Evolutionary conservation across 2,797 vertebrate genomes (phyloP).

Genomic region (Taenioides sp.): DNA sequence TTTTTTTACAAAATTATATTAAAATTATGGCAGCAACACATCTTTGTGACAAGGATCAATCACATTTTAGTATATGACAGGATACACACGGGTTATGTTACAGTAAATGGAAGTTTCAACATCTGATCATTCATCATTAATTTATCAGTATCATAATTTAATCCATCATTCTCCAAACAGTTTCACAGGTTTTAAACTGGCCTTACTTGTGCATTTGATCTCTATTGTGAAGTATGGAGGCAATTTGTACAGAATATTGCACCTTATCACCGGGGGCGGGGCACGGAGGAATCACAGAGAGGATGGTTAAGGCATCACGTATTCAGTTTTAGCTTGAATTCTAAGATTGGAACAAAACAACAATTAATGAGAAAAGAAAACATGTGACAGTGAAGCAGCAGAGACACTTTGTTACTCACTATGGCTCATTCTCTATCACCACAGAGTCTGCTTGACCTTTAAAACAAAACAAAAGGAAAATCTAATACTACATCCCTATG

Average conservation of each 20-base stretch:
- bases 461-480: neutral
- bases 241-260: constrained; percentile 17
- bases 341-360: neutral
- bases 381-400: neutral
- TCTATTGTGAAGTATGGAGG: neutral
- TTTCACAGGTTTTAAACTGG: neutral
- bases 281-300: constrained; percentile 28
- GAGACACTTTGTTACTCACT: constrained; percentile 16
- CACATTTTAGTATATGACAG: neutral
- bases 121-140: neutral
- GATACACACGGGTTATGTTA: neutral
- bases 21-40: neutral
- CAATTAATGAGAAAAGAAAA: neutral
- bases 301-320: constrained; percentile 68
- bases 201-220: neutral
- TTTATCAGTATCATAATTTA: neutral
- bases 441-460: constrained; percentile 82
- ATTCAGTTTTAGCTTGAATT: neutral
- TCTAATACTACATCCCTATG: neutral
- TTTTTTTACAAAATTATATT: neutral
- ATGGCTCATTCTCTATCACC: constrained; percentile 85
- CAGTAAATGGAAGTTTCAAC: neutral
- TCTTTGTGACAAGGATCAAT: neutral
- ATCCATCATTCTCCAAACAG: neutral
- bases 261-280: constrained; percentile 23